phyloP scores from a whole-genome alignment of 2,113 vertebrate genomes.

The Porphyrio hochstetteri region DNA sequence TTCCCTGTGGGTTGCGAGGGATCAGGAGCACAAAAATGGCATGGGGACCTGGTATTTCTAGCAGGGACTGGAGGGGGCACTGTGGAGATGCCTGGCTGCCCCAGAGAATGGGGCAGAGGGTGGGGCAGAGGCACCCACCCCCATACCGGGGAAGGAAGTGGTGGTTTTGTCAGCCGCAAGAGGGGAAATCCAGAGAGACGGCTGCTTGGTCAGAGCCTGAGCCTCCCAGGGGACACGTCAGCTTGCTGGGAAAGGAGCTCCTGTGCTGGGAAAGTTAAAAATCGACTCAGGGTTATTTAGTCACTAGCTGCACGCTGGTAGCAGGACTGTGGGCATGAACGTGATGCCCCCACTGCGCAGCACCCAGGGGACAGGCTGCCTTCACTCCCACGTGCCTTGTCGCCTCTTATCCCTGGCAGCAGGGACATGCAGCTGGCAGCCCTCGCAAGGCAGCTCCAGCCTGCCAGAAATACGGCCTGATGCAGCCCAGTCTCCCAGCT shows the following conservation, averaged over 20 bases:
- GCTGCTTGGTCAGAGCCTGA: neutral
- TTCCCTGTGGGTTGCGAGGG: neutral
- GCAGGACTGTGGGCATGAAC: rapidly evolving
- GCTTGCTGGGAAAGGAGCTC: neutral
- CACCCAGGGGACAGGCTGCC: neutral
- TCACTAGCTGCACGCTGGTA: neutral
- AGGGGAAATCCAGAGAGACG: constrained; percentile 28
- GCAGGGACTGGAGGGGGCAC: neutral
- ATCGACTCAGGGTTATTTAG: neutral
- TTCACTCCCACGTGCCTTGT: neutral
- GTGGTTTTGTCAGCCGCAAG: neutral
- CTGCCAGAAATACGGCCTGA: neutral
- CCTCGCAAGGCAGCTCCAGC: neutral
- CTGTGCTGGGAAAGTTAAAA: neutral
- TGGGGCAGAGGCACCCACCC: neutral
- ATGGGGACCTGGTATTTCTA: neutral
- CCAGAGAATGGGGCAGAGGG: neutral
- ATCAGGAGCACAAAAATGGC: rapidly evolving
- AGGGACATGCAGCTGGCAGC: neutral
- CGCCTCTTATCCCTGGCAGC: neutral
- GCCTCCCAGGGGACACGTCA: neutral
- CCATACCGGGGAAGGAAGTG: neutral
- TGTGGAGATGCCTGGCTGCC: rapidly evolving
- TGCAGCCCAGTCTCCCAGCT: too few relatives aligned
- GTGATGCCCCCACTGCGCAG: rapidly evolving